A percentile compares a stretch with the other conserved stretches of the same genome.
phyloP scores from a whole-genome alignment of 2,888 invertebrate species.

The Cynaeus angustus region DNA sequence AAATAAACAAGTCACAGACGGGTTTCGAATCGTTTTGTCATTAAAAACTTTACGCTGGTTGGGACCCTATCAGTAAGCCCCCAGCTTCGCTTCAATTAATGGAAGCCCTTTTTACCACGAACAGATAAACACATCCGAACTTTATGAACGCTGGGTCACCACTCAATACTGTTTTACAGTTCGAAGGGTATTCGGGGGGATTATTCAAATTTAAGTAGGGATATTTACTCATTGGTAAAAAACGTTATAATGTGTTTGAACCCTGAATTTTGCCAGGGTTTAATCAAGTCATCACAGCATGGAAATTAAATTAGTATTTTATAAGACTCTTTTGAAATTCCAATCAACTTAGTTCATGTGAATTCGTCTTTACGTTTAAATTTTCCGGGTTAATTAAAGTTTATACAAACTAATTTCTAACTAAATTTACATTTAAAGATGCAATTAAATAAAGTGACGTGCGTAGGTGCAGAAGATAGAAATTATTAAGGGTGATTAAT shows the following conservation, averaged over 20 bases:
- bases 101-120: background rate
- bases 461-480: background rate
- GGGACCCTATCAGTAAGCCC: constrained; percentile 19
- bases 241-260: too few species aligned
- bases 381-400: constrained; percentile 24
- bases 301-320: too few species aligned
- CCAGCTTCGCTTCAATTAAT: constrained; percentile 10
- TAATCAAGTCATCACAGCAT: too few species aligned
- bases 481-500: too few species aligned
- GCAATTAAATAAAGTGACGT: constrained; percentile 18
- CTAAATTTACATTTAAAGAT: constrained; percentile 18
- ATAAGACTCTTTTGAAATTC: too few species aligned
- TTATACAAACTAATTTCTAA: constrained; percentile 9
- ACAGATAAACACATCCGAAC: constrained; percentile 10
- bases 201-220: too few species aligned
- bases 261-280: too few species aligned
- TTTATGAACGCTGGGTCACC: background rate
- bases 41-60: constrained; percentile 18
- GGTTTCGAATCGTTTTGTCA: constrained; percentile 20
- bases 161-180: constrained; percentile 7
- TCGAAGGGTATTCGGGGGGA: background rate
- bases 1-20: constrained; percentile 22
- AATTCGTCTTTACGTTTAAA: too few species aligned
- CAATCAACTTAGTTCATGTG: too few species aligned
- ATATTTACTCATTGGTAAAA: too few species aligned